Percentiles rank a stretch among this genome's conserved stretches.
phyloP scores from a whole-genome alignment of 2,888 invertebrate species.

The Hemithea aestivaria region DNA sequence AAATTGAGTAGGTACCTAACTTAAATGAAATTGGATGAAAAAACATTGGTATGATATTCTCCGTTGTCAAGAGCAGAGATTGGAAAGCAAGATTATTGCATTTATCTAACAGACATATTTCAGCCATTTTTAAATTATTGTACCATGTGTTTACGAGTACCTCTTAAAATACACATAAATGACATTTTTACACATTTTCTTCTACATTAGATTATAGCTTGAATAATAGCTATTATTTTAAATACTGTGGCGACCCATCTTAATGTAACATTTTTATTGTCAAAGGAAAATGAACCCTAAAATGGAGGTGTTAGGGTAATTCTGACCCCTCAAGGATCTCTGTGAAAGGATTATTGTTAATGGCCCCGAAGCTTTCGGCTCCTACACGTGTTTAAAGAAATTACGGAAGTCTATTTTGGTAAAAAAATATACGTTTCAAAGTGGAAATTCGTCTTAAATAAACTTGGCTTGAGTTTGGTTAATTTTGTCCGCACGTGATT shows the following conservation, averaged over 20 bases:
- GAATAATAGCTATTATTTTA: slow-evolving; percentile 57
- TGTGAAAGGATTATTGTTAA: slow-evolving; percentile 68
- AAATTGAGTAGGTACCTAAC: no score
- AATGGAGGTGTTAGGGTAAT: slow-evolving; percentile 22
- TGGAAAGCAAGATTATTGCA: no score
- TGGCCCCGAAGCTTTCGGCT: slow-evolving; percentile 48
- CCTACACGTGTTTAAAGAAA: slow-evolving; percentile 56
- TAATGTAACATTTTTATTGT: slow-evolving; percentile 46
- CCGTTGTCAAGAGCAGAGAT: no score
- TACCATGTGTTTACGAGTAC: no score
- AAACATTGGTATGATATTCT: no score
- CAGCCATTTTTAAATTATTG: no score
- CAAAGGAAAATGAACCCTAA: slow-evolving; percentile 42
- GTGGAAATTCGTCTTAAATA: slow-evolving; percentile 40
- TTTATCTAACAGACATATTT: no score
- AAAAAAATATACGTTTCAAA: slow-evolving; percentile 24
- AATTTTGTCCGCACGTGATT: slow-evolving; percentile 54
- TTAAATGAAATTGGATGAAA: no score
- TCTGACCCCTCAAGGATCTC: slow-evolving; percentile 23
- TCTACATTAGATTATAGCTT: slow-evolving; percentile 40
- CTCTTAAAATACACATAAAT: slow-evolving; percentile 6
- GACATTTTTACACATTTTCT: slow-evolving; percentile 26
- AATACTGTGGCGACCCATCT: slow-evolving; percentile 44
- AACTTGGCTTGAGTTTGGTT: slow-evolving; percentile 44
- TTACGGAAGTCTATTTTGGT: slow-evolving; percentile 44